Evolutionary conservation across 2,888 invertebrate genomes (phyloP).

Genomic region (Synanthedon myopaeformis): DNA sequence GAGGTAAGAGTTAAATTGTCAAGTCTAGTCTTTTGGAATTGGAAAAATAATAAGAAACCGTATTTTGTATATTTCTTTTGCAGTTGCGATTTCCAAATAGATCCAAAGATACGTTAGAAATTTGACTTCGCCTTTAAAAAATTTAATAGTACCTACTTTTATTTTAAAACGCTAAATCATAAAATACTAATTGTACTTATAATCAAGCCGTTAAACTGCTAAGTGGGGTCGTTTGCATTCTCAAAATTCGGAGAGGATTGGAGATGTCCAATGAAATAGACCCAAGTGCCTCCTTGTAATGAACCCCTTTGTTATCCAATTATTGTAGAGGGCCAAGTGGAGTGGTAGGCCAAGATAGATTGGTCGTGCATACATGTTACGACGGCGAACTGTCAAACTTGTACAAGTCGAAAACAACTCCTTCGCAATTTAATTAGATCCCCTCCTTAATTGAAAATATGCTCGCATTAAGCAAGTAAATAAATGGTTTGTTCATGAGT

Average conservation of each 20-base stretch:
- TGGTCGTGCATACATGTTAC: constrained; percentile 37
- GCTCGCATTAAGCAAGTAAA: constrained; percentile 44
- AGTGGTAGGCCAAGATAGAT: constrained; percentile 16
- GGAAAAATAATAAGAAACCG: too few species aligned
- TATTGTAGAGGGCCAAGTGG: constrained; percentile 5
- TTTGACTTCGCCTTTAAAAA: neutral
- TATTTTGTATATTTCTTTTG: too few species aligned
- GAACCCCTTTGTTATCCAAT: constrained; percentile 7
- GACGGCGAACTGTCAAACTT: constrained; percentile 27
- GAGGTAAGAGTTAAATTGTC: too few species aligned
- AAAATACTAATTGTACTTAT: constrained; percentile 59
- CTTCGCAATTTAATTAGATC: constrained; percentile 53
- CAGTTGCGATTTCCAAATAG: too few species aligned
- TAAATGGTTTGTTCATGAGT: constrained; percentile 34
- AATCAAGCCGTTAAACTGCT: constrained; percentile 59
- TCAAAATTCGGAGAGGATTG: constrained; percentile 24
- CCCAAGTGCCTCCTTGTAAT: constrained; percentile 14
- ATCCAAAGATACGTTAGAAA: too few species aligned
- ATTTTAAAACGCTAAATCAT: constrained; percentile 52
- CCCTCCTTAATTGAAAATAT: constrained; percentile 51
- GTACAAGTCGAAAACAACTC: constrained; percentile 34
- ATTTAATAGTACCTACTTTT: constrained; percentile 5
- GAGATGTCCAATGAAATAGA: constrained; percentile 18
- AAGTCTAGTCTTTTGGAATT: too few species aligned
- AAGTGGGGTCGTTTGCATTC: constrained; percentile 60